A percentile compares a stretch with the other conserved stretches of the same genome.
phyloP scores from a whole-genome alignment of 2,888 invertebrate genomes.

The Altica lythri region DNA sequence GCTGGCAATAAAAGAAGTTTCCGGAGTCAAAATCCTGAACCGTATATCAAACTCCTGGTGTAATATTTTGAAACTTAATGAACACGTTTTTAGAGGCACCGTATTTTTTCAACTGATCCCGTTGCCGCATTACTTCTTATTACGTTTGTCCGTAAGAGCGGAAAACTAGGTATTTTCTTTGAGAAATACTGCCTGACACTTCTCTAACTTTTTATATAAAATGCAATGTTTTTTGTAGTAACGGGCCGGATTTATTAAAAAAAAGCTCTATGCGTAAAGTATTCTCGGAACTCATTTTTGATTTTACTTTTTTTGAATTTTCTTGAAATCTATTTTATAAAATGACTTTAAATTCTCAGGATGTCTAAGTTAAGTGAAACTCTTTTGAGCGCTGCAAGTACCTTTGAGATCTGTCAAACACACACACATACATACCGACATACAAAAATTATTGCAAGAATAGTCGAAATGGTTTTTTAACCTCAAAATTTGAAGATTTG shows the following conservation, averaged over 20 bases:
- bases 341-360: no score
- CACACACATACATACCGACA: no score
- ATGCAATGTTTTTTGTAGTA: slow-evolving; percentile 4
- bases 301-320: no score
- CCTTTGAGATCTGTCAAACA: no score
- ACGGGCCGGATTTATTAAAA: not conserved
- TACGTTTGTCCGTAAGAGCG: slow-evolving; percentile 14
- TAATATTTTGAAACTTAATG: slow-evolving; percentile 25
- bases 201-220: not conserved
- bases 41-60: slow-evolving; percentile 24
- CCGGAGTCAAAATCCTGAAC: slow-evolving; percentile 7
- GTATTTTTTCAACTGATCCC: slow-evolving; percentile 22
- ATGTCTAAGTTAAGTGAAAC: no score
- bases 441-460: no score
- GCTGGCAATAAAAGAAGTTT: slow-evolving; percentile 17
- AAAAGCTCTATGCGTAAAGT: no score
- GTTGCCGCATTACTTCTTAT: slow-evolving; percentile 19
- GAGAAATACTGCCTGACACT: not conserved
- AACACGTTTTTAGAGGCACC: slow-evolving; percentile 23
- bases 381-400: no score
- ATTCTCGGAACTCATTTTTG: no score
- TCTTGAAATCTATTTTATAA: no score
- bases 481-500: no score
- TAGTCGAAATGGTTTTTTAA: no score
- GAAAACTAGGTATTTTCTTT: slow-evolving; percentile 9